A percentile compares a stretch with the other conserved stretches of the same genome.
Conservation (phyloP, 2,888 invertebrate species). For the Heliconius sara region DNA sequence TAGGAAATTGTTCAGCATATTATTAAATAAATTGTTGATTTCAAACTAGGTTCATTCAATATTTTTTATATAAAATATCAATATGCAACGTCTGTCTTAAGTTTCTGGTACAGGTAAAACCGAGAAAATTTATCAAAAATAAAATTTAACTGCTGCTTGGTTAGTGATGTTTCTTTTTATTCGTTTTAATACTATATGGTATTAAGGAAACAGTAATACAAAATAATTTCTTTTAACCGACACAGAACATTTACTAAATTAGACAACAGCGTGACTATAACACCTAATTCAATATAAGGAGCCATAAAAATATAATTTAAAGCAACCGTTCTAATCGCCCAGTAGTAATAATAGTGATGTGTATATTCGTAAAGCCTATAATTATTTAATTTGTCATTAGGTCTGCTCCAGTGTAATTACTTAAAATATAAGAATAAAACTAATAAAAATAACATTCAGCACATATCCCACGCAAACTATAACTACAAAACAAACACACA, state of each 20-base stretch:
- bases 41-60: background rate
- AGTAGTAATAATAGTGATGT: slow-evolving; percentile 31
- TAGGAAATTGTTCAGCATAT: too few relatives aligned
- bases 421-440: slow-evolving; percentile 44
- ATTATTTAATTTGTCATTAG: slow-evolving; percentile 30
- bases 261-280: slow-evolving; percentile 14
- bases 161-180: background rate
- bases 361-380: slow-evolving; percentile 29
- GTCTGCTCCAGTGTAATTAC: slow-evolving; percentile 30
- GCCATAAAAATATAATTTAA: background rate
- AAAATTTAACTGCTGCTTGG: background rate
- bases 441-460: slow-evolving; percentile 48
- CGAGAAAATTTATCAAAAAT: background rate
- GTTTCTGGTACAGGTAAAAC: background rate
- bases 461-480: slow-evolving; percentile 50
- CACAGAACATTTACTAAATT: background rate
- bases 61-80: background rate
- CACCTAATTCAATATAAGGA: background rate
- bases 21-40: too few relatives aligned
- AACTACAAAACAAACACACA: slow-evolving; percentile 66
- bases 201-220: background rate
- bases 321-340: background rate
- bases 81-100: background rate
- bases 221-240: background rate
- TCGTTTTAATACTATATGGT: background rate